These are phyloP conservation scores for Acanthosoma haemorrhoidale DNA, from an alignment of 2,888 invertebrate genomes.

Conservation along the genomic window DNA sequence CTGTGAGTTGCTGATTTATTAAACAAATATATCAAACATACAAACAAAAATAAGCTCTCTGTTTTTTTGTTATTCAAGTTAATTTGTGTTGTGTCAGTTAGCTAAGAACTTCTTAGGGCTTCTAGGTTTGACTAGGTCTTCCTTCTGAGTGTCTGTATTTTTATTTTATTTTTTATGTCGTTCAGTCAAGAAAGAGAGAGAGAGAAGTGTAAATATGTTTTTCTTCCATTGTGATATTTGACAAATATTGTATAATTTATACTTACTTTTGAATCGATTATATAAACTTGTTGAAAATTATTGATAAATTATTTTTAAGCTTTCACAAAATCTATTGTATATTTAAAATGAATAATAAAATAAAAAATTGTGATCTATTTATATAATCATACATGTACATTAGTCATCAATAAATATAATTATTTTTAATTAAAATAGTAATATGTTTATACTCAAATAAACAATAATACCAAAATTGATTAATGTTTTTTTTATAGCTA, in stretches of 20 bases:
- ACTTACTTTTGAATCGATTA: too few relatives aligned
- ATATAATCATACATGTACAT: slow-evolving; percentile 7
- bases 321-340: too few relatives aligned
- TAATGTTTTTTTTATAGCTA: not conserved
- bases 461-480: not conserved
- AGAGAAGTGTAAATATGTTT: not conserved
- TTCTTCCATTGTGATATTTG: slow-evolving; percentile 4
- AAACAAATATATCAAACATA: not conserved
- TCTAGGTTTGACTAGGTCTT: not conserved
- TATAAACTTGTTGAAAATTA: too few relatives aligned
- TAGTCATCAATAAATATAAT: too few relatives aligned
- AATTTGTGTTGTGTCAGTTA: not conserved
- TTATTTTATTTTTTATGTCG: not conserved
- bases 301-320: not conserved
- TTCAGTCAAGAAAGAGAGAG: not conserved
- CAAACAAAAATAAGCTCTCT: not conserved
- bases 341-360: too few relatives aligned
- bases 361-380: slow-evolving; percentile 14
- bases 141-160: not conserved
- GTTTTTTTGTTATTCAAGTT: not conserved
- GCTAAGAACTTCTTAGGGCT: not conserved
- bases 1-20: not conserved
- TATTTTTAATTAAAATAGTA: too few relatives aligned
- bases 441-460: not conserved
- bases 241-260: too few relatives aligned